Percentiles rank a stretch among this genome's conserved stretches.
Evolutionary conservation across 92 coral and sea anemone genomes (phyloP).

Genomic region (Zoanthus sansibaricus): DNA sequence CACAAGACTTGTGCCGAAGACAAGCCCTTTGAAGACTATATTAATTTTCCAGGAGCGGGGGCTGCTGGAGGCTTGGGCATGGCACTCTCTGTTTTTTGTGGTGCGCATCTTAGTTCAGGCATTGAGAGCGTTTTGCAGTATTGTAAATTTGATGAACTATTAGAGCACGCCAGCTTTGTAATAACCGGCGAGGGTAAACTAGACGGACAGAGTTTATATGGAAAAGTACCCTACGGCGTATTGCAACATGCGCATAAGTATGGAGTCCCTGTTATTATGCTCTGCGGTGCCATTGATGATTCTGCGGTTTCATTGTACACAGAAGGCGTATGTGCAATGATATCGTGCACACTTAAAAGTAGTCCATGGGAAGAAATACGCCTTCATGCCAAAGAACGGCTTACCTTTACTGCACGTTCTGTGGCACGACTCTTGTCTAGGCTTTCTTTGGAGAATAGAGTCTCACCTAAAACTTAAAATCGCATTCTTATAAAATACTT

Average conservation of each 20-base stretch:
- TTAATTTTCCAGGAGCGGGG: not conserved
- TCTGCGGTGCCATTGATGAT: not conserved
- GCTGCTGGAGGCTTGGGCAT: not conserved
- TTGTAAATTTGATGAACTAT: not conserved
- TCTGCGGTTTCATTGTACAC: not conserved
- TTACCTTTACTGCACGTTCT: not conserved
- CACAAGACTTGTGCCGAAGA: not conserved
- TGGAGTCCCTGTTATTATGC: not conserved
- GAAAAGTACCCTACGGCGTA: not conserved
- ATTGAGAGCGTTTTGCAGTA: not conserved
- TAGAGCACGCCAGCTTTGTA: not conserved
- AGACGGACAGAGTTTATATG: not conserved
- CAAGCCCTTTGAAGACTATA: not conserved
- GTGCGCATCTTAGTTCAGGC: not conserved
- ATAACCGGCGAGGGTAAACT: not conserved
- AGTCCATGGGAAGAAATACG: not conserved
- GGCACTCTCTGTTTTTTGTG: not conserved
- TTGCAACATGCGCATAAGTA: not conserved
- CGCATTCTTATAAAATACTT: no score
- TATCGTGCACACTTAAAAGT: not conserved
- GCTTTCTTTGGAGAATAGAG: not conserved
- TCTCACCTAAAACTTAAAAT: not conserved
- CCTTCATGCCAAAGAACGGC: not conserved
- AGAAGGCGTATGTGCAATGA: not conserved
- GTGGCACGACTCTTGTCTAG: not conserved